A percentile compares a stretch with the other conserved stretches of the same genome.
Evolutionary conservation across 2,113 vertebrate genomes (phyloP).

Genomic region (Perccottus glenii): DNA sequence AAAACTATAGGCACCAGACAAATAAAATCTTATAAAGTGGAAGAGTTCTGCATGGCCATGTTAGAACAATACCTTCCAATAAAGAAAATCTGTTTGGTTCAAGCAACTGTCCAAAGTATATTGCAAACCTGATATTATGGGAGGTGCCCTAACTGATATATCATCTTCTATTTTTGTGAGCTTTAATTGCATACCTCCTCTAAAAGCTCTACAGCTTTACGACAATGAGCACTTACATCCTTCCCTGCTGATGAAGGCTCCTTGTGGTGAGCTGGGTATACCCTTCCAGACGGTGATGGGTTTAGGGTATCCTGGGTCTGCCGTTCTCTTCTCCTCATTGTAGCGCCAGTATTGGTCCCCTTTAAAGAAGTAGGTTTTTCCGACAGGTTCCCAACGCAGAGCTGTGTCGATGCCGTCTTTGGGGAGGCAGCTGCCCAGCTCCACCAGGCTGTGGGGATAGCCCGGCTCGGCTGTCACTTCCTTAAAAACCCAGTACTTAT

Average conservation of each 20-base stretch:
- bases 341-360: slow-evolving; percentile 98
- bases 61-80: too few relatives aligned
- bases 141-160: too few relatives aligned
- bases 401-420: slow-evolving; percentile 95
- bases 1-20: too few relatives aligned
- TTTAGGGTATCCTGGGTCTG: slow-evolving; percentile 94
- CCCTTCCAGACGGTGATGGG: slow-evolving; percentile 96
- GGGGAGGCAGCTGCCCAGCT: slow-evolving; percentile 91
- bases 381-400: slow-evolving; percentile 94
- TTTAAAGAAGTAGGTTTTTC: slow-evolving; percentile 99
- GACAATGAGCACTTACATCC: slow-evolving; percentile 85
- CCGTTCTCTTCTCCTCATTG: slow-evolving; percentile 91
- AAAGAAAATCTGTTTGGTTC: too few relatives aligned
- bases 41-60: too few relatives aligned
- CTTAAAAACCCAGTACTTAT: slow-evolving; percentile 97
- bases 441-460: slow-evolving; percentile 92
- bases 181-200: too few relatives aligned
- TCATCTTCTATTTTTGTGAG: too few relatives aligned
- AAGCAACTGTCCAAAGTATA: too few relatives aligned
- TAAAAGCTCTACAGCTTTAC: too few relatives aligned
- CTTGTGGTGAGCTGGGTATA: slow-evolving; percentile 91
- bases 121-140: too few relatives aligned
- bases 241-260: slow-evolving; percentile 97
- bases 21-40: too few relatives aligned
- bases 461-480: slow-evolving; percentile 94